Evolutionary conservation across 2,113 vertebrate genomes (phyloP).

Genomic region (Embiotoca jacksoni): DNA sequence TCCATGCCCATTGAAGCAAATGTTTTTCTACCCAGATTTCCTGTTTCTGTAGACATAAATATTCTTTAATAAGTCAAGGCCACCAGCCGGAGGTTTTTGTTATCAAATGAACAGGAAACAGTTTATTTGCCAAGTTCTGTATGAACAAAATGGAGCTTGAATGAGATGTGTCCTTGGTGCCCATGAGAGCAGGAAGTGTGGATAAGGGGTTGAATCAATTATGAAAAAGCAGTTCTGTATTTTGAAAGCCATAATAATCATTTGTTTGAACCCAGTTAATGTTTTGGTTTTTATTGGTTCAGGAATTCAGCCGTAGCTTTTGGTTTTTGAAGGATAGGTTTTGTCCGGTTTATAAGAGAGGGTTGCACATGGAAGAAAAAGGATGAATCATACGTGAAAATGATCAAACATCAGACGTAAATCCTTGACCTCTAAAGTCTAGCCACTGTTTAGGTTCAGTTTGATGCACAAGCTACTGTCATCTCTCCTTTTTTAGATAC

Average conservation of each 20-base stretch:
- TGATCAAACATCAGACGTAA: conserved; percentile 1
- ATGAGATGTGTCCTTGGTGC: conserved; percentile 56
- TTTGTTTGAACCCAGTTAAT: background rate
- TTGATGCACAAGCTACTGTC: conserved; percentile 8
- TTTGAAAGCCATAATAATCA: background rate
- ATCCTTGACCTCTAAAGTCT: background rate
- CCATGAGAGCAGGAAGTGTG: conserved; percentile 44
- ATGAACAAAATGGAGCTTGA: conserved; percentile 41
- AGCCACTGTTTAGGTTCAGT: background rate
- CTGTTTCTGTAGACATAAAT: conserved; percentile 36
- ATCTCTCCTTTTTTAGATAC: background rate
- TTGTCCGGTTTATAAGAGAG: background rate
- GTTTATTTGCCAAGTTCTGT: conserved; percentile 58
- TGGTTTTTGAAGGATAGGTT: background rate
- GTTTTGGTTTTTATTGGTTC: no score
- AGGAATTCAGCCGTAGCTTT: no score
- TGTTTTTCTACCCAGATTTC: conserved; percentile 34
- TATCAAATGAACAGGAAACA: conserved; percentile 71
- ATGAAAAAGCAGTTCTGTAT: background rate
- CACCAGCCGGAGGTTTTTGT: conserved; percentile 53
- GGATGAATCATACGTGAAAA: background rate
- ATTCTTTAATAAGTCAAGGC: conserved; percentile 67
- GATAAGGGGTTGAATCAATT: conserved; percentile 40
- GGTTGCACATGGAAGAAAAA: background rate
- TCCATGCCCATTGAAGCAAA: background rate